phyloP scores from a whole-genome alignment of 2,888 invertebrate species.

The Sphaeridia pumilis region DNA sequence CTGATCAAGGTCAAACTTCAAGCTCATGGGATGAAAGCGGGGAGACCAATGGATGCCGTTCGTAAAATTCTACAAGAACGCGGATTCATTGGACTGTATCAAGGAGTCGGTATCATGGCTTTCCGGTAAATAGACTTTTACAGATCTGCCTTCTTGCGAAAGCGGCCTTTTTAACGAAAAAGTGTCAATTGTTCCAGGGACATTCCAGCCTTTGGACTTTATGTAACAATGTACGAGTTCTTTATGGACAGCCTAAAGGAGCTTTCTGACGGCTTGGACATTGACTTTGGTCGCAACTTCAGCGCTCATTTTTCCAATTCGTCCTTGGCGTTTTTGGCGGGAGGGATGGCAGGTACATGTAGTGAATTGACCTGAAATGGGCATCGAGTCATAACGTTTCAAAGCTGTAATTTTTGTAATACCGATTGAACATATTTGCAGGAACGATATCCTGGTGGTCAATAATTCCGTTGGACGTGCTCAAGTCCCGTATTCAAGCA shows the following conservation, averaged over 20 bases:
- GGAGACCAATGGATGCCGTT: constrained; percentile 45
- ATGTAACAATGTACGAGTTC: constrained; percentile 49
- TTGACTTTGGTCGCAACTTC: constrained; percentile 9
- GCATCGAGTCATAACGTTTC: too few relatives aligned
- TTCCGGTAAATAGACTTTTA: too few relatives aligned
- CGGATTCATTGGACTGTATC: constrained; percentile 48
- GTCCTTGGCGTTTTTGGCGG: constrained; percentile 39
- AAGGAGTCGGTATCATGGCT: constrained; percentile 47
- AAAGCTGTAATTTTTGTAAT: too few relatives aligned
- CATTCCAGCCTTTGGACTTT: constrained; percentile 52
- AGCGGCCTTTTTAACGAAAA: too few relatives aligned
- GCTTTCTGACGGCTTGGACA: constrained; percentile 8
- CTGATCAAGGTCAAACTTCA: constrained; percentile 56
- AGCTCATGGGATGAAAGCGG: constrained; percentile 40
- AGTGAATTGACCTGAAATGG: not conserved
- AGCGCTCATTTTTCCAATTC: constrained; percentile 14
- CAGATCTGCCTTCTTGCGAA: too few relatives aligned
- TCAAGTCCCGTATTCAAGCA: constrained; percentile 61
- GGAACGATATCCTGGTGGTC: constrained; percentile 54
- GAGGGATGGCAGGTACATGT: constrained; percentile 44
- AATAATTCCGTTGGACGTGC: constrained; percentile 59
- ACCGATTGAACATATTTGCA: too few relatives aligned
- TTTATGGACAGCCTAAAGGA: constrained; percentile 14
- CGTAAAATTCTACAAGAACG: constrained; percentile 43
- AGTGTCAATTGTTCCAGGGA: too few relatives aligned